Conservation (phyloP, 2,888 invertebrate species). For the Andrena flavipes region DNA sequence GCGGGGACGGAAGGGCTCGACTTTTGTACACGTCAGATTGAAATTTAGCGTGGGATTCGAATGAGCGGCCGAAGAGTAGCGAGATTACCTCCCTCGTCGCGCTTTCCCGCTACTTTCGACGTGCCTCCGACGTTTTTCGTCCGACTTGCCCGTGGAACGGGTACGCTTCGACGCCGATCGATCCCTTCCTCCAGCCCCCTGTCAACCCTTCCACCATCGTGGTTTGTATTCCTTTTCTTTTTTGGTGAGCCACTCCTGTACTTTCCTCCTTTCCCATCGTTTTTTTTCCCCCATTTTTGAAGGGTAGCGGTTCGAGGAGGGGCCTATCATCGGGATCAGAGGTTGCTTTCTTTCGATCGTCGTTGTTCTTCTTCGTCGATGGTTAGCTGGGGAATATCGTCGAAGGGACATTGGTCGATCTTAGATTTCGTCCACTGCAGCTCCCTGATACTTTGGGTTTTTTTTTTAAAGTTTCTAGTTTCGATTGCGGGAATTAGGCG, state of each 20-base stretch:
- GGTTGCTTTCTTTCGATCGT: slow-evolving; percentile 28
- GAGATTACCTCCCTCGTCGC: slow-evolving; percentile 77
- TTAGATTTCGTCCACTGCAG: slow-evolving; percentile 8
- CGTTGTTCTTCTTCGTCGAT: not conserved
- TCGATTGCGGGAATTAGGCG: not conserved
- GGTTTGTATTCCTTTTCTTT: slow-evolving; percentile 2
- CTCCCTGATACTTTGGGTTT: not conserved
- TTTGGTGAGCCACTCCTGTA: slow-evolving; percentile 1
- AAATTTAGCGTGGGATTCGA: slow-evolving; percentile 82
- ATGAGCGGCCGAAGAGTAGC: slow-evolving; percentile 76
- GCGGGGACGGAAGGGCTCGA: slow-evolving; percentile 53
- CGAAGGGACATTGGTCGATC: not conserved
- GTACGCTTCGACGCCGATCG: slow-evolving; percentile 63
- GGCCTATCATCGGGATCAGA: slow-evolving; percentile 21
- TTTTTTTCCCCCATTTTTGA: slow-evolving; percentile 3
- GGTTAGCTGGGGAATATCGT: not conserved
- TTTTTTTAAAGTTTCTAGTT: not conserved
- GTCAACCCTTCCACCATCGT: slow-evolving; percentile 2
- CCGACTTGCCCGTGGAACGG: slow-evolving; percentile 49
- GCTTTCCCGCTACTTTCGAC: slow-evolving; percentile 69
- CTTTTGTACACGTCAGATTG: slow-evolving; percentile 80
- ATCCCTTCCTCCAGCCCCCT: slow-evolving; percentile 41
- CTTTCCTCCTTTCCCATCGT: not conserved
- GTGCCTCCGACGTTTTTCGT: slow-evolving; percentile 59
- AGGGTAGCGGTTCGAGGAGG: slow-evolving; percentile 1